Evolutionary conservation across 53 echinoderm and acorn worm genomes (phyloP).

Genomic region (Arbacia lixula): DNA sequence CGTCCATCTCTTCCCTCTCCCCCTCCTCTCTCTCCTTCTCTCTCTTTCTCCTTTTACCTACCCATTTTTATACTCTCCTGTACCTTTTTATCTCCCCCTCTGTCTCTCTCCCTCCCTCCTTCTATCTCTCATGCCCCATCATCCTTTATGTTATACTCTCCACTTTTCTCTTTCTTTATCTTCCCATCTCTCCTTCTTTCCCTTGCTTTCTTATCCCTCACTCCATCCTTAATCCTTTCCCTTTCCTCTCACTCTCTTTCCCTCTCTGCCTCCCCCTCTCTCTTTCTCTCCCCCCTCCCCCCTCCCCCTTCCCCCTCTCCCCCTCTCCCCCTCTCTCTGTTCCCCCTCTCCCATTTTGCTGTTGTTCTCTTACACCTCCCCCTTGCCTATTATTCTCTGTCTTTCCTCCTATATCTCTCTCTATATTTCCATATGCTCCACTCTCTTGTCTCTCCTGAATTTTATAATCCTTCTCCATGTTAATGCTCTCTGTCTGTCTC

Average conservation of each 20-base stretch:
- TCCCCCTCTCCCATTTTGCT: not conserved
- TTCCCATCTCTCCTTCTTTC: not conserved
- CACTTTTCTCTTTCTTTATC: no score
- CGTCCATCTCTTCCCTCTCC: no score
- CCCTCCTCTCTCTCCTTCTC: no score
- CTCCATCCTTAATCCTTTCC: not conserved
- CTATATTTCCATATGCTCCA: not conserved
- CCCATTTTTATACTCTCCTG: no score
- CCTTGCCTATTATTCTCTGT: not conserved
- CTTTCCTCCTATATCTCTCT: not conserved
- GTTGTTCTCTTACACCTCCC: not conserved
- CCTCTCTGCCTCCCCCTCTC: not conserved
- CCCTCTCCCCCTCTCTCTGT: not conserved
- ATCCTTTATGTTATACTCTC: no score
- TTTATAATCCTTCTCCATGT: no score
- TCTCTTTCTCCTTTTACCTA: no score
- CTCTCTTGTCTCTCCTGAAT: not conserved
- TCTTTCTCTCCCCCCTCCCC: no score
- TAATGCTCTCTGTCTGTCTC: no score
- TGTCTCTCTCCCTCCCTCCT: no score
- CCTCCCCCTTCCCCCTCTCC: not conserved
- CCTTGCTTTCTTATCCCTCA: not conserved
- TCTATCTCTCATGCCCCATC: no score
- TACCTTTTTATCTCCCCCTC: no score
- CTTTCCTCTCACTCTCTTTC: not conserved